phyloP scores from a whole-genome alignment of 2,888 invertebrate genomes.

The Drosophila greeni region DNA sequence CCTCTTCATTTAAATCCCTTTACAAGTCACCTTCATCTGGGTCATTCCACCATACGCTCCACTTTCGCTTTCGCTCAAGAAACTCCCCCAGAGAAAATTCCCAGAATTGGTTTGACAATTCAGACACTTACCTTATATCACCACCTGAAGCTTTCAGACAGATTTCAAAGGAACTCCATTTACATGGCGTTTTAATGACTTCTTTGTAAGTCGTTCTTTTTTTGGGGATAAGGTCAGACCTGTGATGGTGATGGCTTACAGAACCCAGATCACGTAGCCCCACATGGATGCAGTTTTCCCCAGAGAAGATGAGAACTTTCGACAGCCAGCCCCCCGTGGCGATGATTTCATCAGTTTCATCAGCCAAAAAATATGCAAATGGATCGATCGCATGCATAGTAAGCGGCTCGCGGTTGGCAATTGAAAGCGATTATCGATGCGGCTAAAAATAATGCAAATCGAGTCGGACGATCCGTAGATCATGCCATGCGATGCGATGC shows the following conservation, averaged over 20 bases:
- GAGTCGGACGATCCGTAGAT: conserved; percentile 39
- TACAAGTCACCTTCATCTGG: conserved; percentile 10
- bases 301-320: not conserved
- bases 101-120: conserved; percentile 30
- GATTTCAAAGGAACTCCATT: conserved; percentile 37
- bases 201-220: conserved; percentile 38
- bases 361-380: conserved; percentile 54
- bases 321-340: conserved; percentile 7
- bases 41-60: conserved; percentile 11
- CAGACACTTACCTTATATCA: conserved; percentile 17
- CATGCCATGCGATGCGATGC: conserved; percentile 16
- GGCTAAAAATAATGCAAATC: conserved; percentile 56
- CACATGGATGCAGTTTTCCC: conserved; percentile 23
- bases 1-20: not conserved
- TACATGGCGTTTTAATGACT: conserved; percentile 54
- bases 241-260: conserved; percentile 11
- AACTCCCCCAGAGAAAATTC: conserved; percentile 15
- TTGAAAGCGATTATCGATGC: conserved; percentile 57
- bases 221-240: conserved; percentile 57
- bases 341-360: conserved; percentile 61
- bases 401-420: conserved; percentile 51
- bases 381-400: conserved; percentile 55
- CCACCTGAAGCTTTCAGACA: conserved; percentile 32
- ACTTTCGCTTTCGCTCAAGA: conserved; percentile 1
- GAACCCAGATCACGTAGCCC: conserved; percentile 6